These are phyloP conservation scores for Phalloptychus januarius DNA, from an alignment of 2,797 vertebrate species.

Conservation along the genomic window DNA sequence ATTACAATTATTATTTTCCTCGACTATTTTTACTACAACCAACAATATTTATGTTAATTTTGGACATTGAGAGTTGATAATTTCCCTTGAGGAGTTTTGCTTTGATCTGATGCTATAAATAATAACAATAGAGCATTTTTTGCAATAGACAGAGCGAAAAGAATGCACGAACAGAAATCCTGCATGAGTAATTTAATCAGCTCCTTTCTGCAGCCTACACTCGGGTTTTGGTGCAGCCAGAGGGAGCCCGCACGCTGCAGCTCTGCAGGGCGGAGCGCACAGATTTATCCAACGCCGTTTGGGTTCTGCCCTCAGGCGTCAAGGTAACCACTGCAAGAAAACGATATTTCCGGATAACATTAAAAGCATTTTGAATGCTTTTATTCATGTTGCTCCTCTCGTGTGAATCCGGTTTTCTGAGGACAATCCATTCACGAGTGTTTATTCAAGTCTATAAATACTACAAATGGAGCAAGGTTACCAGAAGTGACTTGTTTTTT, in stretches of 20 bases:
- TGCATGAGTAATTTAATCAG: background rate
- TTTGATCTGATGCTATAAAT: background rate
- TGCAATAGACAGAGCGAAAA: background rate
- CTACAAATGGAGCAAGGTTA: background rate
- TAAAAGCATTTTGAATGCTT: constrained; percentile 12
- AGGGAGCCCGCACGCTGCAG: constrained; percentile 70
- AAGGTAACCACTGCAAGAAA: constrained; percentile 12
- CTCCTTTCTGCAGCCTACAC: background rate
- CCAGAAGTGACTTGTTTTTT: background rate
- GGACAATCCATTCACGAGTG: background rate
- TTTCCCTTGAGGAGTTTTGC: background rate
- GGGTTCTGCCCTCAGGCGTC: background rate
- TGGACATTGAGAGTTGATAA: background rate
- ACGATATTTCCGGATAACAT: constrained; percentile 8
- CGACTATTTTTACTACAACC: background rate
- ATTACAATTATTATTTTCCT: background rate
- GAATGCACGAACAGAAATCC: background rate
- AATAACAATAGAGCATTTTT: background rate
- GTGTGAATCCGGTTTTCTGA: background rate
- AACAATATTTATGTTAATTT: background rate
- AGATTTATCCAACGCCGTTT: constrained; percentile 46
- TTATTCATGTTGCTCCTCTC: background rate
- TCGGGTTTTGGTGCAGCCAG: constrained; percentile 58
- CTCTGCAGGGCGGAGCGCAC: constrained; percentile 53
- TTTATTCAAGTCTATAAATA: background rate